phyloP scores from a whole-genome alignment of 1,140 invertebrate genomes.

The Globodera rostochiensis region DNA sequence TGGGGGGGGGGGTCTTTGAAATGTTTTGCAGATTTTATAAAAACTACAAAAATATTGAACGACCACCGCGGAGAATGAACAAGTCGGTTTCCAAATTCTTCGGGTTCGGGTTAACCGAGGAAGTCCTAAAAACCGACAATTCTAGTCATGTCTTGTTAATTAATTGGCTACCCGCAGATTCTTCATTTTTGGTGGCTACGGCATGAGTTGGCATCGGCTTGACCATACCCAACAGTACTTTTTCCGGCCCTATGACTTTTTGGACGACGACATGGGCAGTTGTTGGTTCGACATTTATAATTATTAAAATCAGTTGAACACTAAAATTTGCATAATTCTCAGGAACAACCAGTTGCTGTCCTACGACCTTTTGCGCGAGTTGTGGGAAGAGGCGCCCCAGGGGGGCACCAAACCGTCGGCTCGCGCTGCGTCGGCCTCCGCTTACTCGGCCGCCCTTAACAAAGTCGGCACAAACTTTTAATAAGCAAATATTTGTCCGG shows the following conservation, averaged over 20 bases:
- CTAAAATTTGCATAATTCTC: too few relatives aligned
- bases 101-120: too few relatives aligned
- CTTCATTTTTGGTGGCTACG: conserved; percentile 30
- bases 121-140: too few relatives aligned
- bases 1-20: too few relatives aligned
- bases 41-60: too few relatives aligned
- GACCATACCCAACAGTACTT: conserved; percentile 25
- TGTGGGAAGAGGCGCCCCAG: conserved; percentile 14
- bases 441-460: conserved; percentile 6
- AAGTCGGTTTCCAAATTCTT: too few relatives aligned
- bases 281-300: not conserved
- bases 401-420: conserved; percentile 14
- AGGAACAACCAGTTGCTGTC: conserved; percentile 29
- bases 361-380: conserved; percentile 19
- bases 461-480: not conserved
- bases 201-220: conserved; percentile 31
- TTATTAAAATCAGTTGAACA: not conserved
- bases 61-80: too few relatives aligned
- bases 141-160: not conserved
- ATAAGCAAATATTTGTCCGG: not conserved
- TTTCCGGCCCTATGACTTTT: conserved; percentile 24
- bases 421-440: conserved; percentile 20
- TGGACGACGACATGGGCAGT: conserved; percentile 31
- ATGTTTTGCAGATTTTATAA: too few relatives aligned
- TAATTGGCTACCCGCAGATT: conserved; percentile 10